These are phyloP conservation scores for Matsumurasca onukii DNA, from an alignment of 1,140 invertebrate species.

Conservation along the genomic window DNA sequence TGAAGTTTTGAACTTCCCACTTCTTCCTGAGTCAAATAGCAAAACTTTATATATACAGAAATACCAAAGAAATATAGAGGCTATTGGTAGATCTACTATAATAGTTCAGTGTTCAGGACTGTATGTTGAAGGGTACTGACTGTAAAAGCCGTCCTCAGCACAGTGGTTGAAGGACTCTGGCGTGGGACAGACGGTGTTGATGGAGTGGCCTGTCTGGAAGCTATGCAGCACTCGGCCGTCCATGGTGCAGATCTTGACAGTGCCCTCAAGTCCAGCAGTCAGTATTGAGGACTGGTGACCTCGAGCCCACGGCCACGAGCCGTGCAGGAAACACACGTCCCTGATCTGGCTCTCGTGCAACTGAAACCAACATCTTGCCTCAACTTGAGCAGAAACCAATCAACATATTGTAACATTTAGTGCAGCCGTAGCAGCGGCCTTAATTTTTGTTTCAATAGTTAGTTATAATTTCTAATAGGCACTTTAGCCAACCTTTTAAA, in stretches of 20 bases:
- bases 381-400: too few relatives aligned
- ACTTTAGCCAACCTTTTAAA: too few relatives aligned
- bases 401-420: too few relatives aligned
- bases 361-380: conserved; percentile 45
- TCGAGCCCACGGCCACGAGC: conserved; percentile 54
- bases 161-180: conserved; percentile 51
- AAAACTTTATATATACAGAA: too few relatives aligned
- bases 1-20: too few relatives aligned
- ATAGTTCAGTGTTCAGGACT: too few relatives aligned
- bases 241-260: conserved; percentile 52
- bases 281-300: conserved; percentile 48
- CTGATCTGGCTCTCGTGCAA: conserved; percentile 51
- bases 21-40: too few relatives aligned
- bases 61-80: too few relatives aligned
- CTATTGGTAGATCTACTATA: too few relatives aligned
- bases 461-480: too few relatives aligned
- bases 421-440: too few relatives aligned
- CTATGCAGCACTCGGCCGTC: conserved; percentile 52
- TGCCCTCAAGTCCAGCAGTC: conserved; percentile 50
- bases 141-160: conserved; percentile 51
- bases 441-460: neutral
- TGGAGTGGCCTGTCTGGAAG: conserved; percentile 51
- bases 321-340: conserved; percentile 52
- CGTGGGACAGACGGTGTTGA: conserved; percentile 52
- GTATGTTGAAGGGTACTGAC: too few relatives aligned